Base-by-base conservation (phyloP, 2,797 vertebrate genomes). In the Carduelis carduelis region DNA sequence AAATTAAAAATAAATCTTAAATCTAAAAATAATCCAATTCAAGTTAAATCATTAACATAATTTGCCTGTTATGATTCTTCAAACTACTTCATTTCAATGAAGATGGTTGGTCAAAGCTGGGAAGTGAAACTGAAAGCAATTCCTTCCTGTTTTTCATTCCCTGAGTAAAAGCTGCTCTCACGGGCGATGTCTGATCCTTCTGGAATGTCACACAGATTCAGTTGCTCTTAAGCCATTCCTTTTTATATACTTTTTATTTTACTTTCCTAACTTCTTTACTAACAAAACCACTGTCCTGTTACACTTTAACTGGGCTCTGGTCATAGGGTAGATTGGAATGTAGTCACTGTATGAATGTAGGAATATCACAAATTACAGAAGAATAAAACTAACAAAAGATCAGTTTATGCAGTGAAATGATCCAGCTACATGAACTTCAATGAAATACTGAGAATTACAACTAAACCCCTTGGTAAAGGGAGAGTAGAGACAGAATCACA, bases 101-200 rank as follows among this genome's bases (percentile, higher is more conserved):
- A 30, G 19, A 43, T 0, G 1, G n/a, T 10, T 4, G 6, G 53
- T 65, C 46, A 56, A 84, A 69, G n/a, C 70, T 43, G 26, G 13
- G 1, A 89, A 61, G 0, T 18, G 81, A 93, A 94, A 90, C 37
- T 59, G 90, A 94, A 96, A 88, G 70, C 19, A 70, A 12, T 32
- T 83, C 10, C 34, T 56, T 57, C 23, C 39, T 43, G 53, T 2
- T 60, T 90, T 70, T 49, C 41, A 60, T 23, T 66, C 4, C 4
- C 8, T 5, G 5, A 87, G 44, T 35, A 69, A 90, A 79, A 61
- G 28, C 32, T 34, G 7, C 30, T 63, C 3, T 44, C 39, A 41
- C 16, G 12, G 3, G 41, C 0, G 1, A 37, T 23, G 2, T 27
- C 44, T 27, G 56, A 32, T 5, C 5, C 32, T 61, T 82, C 37